phyloP scores from a whole-genome alignment of 2,888 invertebrate species.

The Fragum fragum region DNA sequence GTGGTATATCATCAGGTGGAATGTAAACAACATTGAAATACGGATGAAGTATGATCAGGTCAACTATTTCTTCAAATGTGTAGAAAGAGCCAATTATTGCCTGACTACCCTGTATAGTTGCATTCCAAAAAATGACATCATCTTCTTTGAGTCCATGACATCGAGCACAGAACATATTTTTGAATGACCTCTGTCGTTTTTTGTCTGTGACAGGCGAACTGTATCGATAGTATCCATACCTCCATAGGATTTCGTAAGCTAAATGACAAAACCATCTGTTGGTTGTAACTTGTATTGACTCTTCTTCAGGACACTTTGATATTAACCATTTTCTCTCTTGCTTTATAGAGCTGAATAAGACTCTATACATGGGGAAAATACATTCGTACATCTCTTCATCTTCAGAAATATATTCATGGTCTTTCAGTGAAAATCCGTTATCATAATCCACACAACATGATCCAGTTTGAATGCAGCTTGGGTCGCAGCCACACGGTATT shows the following conservation, averaged over 20 bases:
- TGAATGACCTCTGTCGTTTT: background rate
- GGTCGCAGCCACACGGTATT: background rate
- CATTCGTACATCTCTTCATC: background rate
- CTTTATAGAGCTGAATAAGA: too few relatives aligned
- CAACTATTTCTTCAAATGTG: background rate
- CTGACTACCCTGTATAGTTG: background rate
- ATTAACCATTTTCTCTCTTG: background rate
- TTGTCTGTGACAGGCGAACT: slow-evolving; percentile 1
- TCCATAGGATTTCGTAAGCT: background rate
- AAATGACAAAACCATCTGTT: slow-evolving; percentile 9
- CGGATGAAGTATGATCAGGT: background rate
- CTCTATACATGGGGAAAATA: background rate
- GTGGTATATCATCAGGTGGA: background rate
- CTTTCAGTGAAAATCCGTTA: background rate
- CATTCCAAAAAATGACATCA: slow-evolving; percentile 8
- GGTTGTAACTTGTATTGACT: background rate
- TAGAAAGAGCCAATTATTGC: background rate
- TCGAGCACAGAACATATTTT: slow-evolving; percentile 20
- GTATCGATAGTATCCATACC: background rate
- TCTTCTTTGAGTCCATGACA: slow-evolving; percentile 25
- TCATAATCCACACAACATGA: slow-evolving; percentile 14
- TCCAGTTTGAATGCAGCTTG: background rate
- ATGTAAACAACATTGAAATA: background rate
- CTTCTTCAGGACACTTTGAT: background rate
- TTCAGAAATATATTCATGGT: background rate